These are phyloP conservation scores for Drosophila tripunctata DNA, from an alignment of 2,888 invertebrate genomes.

Conservation along the genomic window DNA sequence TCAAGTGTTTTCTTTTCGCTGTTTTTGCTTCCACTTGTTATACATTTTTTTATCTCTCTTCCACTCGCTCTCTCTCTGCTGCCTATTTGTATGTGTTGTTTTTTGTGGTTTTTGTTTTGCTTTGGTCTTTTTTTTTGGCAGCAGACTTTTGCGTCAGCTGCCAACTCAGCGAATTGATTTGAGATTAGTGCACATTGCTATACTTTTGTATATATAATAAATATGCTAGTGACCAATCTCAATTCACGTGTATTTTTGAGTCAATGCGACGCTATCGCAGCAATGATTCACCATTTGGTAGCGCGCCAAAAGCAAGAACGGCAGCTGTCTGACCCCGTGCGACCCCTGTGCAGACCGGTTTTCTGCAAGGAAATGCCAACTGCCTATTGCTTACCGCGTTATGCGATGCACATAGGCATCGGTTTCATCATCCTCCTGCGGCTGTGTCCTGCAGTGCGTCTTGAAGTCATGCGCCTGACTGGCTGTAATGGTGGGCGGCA, in stretches of 20 bases:
- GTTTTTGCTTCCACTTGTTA: not conserved
- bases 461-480: constrained; percentile 62
- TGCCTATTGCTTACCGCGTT: constrained; percentile 81
- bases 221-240: not conserved
- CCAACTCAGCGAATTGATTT: constrained; percentile 46
- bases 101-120: constrained; percentile 38
- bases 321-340: constrained; percentile 32
- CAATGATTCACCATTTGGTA: constrained; percentile 14
- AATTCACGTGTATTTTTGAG: constrained; percentile 16
- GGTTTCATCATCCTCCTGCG: constrained; percentile 59
- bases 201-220: not conserved
- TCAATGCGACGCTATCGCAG: constrained; percentile 1
- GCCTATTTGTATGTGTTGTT: constrained; percentile 4
- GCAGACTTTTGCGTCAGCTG: constrained; percentile 32
- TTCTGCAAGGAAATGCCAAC: not conserved
- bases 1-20: constrained; percentile 14
- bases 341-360: constrained; percentile 29
- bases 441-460: constrained; percentile 47
- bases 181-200: not conserved
- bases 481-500: constrained; percentile 82
- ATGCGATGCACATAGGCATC: constrained; percentile 64
- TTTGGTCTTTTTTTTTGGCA: constrained; percentile 18
- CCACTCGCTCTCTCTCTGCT: not conserved
- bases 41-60: not conserved
- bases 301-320: constrained; percentile 31